Conservation (phyloP, 1,140 invertebrate genomes). For the Diorhabda sublineata region DNA sequence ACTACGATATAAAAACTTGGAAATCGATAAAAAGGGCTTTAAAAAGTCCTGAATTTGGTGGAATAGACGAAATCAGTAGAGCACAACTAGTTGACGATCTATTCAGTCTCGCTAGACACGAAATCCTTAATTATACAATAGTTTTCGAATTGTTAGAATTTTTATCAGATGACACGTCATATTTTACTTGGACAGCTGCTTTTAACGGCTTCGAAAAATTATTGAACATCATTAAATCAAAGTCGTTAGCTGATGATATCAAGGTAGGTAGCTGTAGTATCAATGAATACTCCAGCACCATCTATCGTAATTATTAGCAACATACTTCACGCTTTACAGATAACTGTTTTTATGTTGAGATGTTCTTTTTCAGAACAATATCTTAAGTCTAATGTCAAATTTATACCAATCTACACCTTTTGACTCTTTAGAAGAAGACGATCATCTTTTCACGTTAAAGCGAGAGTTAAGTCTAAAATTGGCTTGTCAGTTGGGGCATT, state of each 20-base stretch:
- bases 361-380: conserved; percentile 14
- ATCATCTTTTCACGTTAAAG: conserved; percentile 45
- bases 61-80: conserved; percentile 66
- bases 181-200: conserved; percentile 63
- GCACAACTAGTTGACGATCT: conserved; percentile 79
- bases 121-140: conserved; percentile 46
- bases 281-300: neutral
- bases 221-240: conserved; percentile 32
- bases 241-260: conserved; percentile 19
- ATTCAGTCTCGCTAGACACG: conserved; percentile 56
- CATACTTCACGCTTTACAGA: neutral
- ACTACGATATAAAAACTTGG: conserved; percentile 71
- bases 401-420: conserved; percentile 24
- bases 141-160: conserved; percentile 58
- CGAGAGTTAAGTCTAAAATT: conserved; percentile 48
- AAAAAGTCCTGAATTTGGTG: conserved; percentile 47
- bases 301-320: neutral
- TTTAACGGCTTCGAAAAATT: conserved; percentile 53
- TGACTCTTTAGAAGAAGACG: conserved; percentile 25
- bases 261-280: conserved; percentile 13
- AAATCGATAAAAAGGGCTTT: conserved; percentile 54
- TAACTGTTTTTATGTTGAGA: neutral
- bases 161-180: conserved; percentile 57
- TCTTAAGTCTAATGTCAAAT: conserved; percentile 17
- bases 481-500: conserved; percentile 51